Evolutionary conservation across 2,113 vertebrate genomes (phyloP).

Genomic region (Desmodus rotundus): DNA sequence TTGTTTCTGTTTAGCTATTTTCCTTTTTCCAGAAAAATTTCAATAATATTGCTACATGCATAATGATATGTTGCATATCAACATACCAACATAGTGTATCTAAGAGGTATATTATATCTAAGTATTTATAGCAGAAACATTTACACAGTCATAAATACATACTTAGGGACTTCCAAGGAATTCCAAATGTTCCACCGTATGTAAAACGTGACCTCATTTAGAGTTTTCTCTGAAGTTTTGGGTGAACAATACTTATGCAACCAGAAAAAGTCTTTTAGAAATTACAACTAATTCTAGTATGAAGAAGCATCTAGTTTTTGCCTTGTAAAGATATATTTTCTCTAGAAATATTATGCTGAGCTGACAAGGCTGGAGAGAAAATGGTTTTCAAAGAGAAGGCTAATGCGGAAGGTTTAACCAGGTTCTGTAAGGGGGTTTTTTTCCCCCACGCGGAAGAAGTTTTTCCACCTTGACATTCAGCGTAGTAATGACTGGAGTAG

Average conservation of each 20-base stretch:
- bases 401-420: background rate
- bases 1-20: background rate
- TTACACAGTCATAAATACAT: background rate
- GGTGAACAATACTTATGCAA: background rate
- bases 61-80: background rate
- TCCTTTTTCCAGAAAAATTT: background rate
- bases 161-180: background rate
- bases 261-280: background rate
- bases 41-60: background rate
- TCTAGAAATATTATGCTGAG: background rate
- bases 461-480: background rate
- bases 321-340: background rate
- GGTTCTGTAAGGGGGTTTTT: background rate
- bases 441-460: background rate
- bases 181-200: background rate
- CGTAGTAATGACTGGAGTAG: background rate
- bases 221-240: background rate
- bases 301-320: background rate
- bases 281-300: background rate
- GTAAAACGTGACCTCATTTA: background rate
- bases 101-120: background rate
- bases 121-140: background rate
- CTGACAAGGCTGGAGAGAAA: background rate
- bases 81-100: background rate
- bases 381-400: background rate